A percentile compares a stretch with the other conserved stretches of the same genome.
These are phyloP conservation scores for Bombyx huttoni DNA, from an alignment of 2,888 invertebrate genomes.

Conservation along the genomic window DNA sequence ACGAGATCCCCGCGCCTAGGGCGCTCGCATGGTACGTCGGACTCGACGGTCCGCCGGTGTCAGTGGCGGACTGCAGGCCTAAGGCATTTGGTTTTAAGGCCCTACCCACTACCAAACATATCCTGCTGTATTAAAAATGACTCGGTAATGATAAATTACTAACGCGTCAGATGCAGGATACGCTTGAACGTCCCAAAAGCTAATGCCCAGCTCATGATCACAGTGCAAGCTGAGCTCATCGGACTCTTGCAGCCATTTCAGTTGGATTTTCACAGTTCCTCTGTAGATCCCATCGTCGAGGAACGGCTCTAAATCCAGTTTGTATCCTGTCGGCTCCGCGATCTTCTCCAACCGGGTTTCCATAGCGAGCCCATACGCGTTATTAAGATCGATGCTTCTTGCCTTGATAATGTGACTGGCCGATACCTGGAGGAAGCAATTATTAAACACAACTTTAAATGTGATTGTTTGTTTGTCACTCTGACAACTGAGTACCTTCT, in stretches of 20 bases:
- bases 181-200: conserved; percentile 57
- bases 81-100: too few relatives aligned
- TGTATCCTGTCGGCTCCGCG: conserved; percentile 77
- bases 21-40: too few relatives aligned
- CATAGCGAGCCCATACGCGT: conserved; percentile 75
- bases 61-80: too few relatives aligned
- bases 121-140: too few relatives aligned
- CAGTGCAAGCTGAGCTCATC: conserved; percentile 77
- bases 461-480: too few relatives aligned
- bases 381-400: conserved; percentile 80
- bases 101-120: too few relatives aligned
- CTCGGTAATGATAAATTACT: conserved; percentile 13
- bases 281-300: conserved; percentile 76
- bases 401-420: conserved; percentile 49
- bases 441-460: too few relatives aligned
- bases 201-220: conserved; percentile 75
- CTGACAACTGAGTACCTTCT: too few relatives aligned
- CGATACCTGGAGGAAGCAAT: conserved; percentile 15
- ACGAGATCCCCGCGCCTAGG: too few relatives aligned
- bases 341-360: conserved; percentile 75
- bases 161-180: conserved; percentile 29
- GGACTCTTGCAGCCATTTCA: conserved; percentile 75
- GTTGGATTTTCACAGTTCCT: conserved; percentile 78
- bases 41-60: too few relatives aligned
- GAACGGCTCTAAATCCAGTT: conserved; percentile 77